Base-by-base conservation (phyloP, 2,797 vertebrate species). In the Halcyon chelicuti region DNA sequence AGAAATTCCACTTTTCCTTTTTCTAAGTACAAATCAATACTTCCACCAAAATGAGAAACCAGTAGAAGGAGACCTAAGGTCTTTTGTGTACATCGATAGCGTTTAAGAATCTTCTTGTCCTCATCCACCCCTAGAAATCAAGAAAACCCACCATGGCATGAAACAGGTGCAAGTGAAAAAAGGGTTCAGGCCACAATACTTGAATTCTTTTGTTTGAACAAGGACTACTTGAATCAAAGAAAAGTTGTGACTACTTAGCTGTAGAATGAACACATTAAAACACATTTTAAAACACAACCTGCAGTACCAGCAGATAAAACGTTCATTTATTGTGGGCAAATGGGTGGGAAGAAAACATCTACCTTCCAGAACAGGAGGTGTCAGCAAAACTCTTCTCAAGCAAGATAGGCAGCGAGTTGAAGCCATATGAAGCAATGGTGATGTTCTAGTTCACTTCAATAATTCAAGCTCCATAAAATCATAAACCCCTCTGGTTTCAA, bases 1-100 rank as follows among this genome's bases (percentile, higher is more conserved):
- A 12, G 10, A 68, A 72, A 76, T 39, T 35, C 18, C 22, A 63
- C 28, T 81, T 40, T 14, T 62, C 12, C 18, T 51, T 84, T 88
- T 16, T 63, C 21, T 7, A 83, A 73, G 25, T 51, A 60, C 22
- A 70, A 63, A 65, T 37, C 25, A 81, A 14, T 46, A 37, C 14
- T 60, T 61, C 18, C 33, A 74, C 22, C 16, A 17, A 65, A 79
- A 55, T 6, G 18, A 42, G 2, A 17, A 23, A 20, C 12, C 10
- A 33, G 7, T 35, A 62, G 35, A 51, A 76, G 12, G 12, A n/a
- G 7, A 37, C 57, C 13, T 19, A 39, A 33, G 8, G 10, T 58
- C 14, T 79, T 73, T 37, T 16, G 39, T 0, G 0, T 18, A 35
- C 2, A 28, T 18, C 1, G 1, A 47, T 3, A 39, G 10, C 1